phyloP scores from a whole-genome alignment of 2,113 vertebrate genomes.

The Addax nasomaculatus region DNA sequence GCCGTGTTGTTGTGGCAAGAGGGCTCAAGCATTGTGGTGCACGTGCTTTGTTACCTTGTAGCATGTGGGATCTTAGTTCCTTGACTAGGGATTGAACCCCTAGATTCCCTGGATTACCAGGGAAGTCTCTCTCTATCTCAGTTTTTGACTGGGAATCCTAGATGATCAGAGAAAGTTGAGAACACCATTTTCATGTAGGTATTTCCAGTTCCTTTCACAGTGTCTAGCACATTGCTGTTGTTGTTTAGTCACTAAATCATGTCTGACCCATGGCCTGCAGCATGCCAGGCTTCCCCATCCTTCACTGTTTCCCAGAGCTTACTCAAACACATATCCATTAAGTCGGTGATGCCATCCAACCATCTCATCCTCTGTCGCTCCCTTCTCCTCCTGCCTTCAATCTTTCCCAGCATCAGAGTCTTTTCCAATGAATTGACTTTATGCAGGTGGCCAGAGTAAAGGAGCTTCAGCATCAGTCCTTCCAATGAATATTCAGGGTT shows the following conservation, averaged over 20 bases:
- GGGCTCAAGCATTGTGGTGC: neutral
- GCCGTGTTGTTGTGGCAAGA: neutral
- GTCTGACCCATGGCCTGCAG: neutral
- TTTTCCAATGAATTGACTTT: neutral
- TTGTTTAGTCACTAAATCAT: neutral
- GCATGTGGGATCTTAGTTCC: neutral
- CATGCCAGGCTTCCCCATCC: neutral
- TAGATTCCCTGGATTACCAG: neutral
- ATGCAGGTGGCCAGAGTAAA: neutral
- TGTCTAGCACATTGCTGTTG: neutral
- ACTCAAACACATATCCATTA: neutral
- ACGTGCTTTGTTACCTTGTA: neutral
- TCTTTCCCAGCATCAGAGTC: neutral
- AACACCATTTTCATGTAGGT: neutral
- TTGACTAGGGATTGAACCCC: neutral
- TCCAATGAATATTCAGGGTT: neutral
- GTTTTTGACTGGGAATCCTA: neutral
- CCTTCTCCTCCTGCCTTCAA: neutral
- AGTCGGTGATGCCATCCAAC: neutral
- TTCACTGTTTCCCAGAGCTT: neutral
- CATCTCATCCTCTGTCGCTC: neutral
- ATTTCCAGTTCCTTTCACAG: neutral
- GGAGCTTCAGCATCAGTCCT: neutral
- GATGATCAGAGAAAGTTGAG: neutral
- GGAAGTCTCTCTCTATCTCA: neutral